These are phyloP conservation scores for Drosophila lowei DNA, from an alignment of 1,140 invertebrate genomes.

Conservation along the genomic window DNA sequence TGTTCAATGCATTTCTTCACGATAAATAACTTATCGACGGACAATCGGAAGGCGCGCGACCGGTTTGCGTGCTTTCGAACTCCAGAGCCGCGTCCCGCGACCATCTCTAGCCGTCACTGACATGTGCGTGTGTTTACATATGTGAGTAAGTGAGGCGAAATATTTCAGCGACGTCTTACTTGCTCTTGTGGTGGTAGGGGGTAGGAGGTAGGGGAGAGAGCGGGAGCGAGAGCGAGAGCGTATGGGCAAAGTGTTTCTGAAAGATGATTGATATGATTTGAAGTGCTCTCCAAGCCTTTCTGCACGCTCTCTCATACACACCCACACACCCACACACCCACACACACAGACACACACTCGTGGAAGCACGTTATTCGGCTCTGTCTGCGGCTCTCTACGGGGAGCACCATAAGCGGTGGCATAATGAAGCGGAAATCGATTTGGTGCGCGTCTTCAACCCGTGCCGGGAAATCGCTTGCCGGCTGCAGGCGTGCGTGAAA, in stretches of 20 bases:
- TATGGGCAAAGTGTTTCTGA: conserved; percentile 57
- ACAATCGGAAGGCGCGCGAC: no score
- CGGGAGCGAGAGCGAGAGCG: background rate
- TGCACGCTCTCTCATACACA: no score
- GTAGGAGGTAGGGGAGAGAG: background rate
- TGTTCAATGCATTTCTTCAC: no score
- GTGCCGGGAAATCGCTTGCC: conserved; percentile 71
- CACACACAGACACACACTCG: no score
- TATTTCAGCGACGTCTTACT: no score
- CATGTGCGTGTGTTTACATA: conserved; percentile 42
- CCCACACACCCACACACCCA: no score
- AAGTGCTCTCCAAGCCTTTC: conserved; percentile 20
- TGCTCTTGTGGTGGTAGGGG: background rate
- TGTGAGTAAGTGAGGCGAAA: no score
- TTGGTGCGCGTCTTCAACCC: conserved; percentile 64
- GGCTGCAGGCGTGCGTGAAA: conserved; percentile 76
- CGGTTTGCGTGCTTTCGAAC: background rate
- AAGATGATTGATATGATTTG: conserved; percentile 75
- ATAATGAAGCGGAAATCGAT: conserved; percentile 82
- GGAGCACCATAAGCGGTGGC: conserved; percentile 43
- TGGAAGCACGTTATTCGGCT: background rate
- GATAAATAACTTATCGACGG: no score
- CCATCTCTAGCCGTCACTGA: conserved; percentile 34
- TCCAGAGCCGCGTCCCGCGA: background rate
- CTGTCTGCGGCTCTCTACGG: conserved; percentile 2